These are phyloP conservation scores for Anguilla pacifica DNA, from an alignment of 2,797 vertebrate species.

Conservation along the genomic window DNA sequence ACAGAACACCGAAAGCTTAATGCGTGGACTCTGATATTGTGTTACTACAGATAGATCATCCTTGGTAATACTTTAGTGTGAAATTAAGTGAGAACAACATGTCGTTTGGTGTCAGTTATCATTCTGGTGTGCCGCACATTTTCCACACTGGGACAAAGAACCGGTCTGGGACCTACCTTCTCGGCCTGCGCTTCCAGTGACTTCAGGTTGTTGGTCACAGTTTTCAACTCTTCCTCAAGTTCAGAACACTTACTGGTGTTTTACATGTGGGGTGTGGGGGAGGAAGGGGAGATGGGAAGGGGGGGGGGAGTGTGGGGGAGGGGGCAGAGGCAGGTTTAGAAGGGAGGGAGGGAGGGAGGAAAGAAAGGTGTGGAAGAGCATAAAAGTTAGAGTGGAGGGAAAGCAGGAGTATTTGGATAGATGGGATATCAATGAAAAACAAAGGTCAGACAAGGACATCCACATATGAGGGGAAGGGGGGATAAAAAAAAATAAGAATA, in stretches of 20 bases:
- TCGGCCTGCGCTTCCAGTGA: slow-evolving; percentile 99
- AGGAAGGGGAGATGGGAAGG: slow-evolving; percentile 64
- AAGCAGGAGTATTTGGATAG: slow-evolving; percentile 68
- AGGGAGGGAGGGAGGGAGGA: not conserved
- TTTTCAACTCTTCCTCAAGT: slow-evolving; percentile 99
- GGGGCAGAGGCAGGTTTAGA: not conserved
- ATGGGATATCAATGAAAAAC: slow-evolving; percentile 54
- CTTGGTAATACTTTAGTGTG: not conserved
- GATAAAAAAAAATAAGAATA: slow-evolving; percentile 56
- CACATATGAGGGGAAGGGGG: slow-evolving; percentile 31
- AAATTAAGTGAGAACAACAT: not conserved
- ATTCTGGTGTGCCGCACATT: not conserved
- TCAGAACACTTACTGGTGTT: slow-evolving; percentile 99
- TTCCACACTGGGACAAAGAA: not conserved
- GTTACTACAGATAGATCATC: not conserved
- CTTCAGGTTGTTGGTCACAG: slow-evolving; percentile 99
- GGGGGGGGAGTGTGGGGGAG: slow-evolving; percentile 49
- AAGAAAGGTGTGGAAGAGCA: not conserved
- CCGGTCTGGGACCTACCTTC: slow-evolving; percentile 84
- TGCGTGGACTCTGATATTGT: too few species aligned
- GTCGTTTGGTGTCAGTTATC: not conserved
- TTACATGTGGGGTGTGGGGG: slow-evolving; percentile 63
- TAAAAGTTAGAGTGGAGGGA: slow-evolving; percentile 54
- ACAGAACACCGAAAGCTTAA: not conserved
- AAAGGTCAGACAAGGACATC: not conserved